Conservation (phyloP, 53 echinoderm and acorn worm genomes). For the Mesocentrotus franciscanus region DNA sequence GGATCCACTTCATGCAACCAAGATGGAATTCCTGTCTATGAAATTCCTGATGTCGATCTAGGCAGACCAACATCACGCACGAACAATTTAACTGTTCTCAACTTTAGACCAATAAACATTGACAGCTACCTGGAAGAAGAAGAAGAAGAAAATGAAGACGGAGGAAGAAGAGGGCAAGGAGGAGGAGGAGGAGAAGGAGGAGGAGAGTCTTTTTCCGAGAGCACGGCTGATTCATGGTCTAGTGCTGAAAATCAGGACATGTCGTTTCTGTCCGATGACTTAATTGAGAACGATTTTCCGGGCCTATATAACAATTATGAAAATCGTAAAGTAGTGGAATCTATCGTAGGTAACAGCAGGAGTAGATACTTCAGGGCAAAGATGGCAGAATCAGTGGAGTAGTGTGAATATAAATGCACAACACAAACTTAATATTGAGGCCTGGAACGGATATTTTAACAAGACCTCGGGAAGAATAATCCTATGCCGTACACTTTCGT, state of each 20-base stretch:
- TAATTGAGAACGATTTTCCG: background rate
- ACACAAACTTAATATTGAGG: no score
- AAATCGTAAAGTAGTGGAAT: no score
- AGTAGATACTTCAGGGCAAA: no score
- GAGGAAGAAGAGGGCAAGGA: background rate
- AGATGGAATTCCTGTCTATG: background rate
- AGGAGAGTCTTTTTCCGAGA: background rate
- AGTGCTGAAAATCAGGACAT: background rate
- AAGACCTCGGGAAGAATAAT: no score
- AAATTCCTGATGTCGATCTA: conserved; percentile 1
- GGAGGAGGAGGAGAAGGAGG: no score
- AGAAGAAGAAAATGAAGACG: background rate
- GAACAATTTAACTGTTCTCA: no score
- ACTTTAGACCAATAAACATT: background rate
- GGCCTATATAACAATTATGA: no score
- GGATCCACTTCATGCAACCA: background rate
- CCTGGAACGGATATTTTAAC: no score
- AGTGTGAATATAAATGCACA: no score
- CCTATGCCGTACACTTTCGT: no score
- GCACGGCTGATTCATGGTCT: background rate
- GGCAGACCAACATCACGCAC: background rate
- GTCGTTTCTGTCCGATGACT: background rate
- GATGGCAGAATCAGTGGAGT: no score
- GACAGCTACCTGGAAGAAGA: background rate
- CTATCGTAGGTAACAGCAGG: no score